Evolutionary conservation across 2,113 vertebrate genomes (phyloP).

Genomic region (Mungos mungo): DNA sequence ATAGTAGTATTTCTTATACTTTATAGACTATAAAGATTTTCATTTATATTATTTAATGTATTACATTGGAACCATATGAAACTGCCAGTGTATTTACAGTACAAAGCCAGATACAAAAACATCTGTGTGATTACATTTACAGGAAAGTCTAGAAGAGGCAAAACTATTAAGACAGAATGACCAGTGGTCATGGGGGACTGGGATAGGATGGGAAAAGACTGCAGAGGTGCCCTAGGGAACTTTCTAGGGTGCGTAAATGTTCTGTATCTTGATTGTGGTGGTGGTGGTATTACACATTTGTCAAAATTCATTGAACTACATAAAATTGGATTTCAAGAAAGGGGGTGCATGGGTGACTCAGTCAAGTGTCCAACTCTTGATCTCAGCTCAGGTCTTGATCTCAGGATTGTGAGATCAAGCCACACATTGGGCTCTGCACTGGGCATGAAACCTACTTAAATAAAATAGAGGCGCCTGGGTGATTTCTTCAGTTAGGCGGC

Average conservation of each 20-base stretch:
- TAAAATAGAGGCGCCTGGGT: too few species aligned
- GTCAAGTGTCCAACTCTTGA: too few species aligned
- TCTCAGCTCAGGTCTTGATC: too few species aligned
- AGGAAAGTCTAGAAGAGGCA: constrained; percentile 10
- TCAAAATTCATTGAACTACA: not conserved
- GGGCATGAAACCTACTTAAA: too few species aligned
- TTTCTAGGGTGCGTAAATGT: not conserved
- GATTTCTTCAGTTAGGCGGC: too few species aligned
- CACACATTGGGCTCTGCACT: too few species aligned
- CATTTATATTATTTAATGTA: not conserved
- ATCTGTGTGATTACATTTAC: not conserved
- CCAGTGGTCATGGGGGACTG: not conserved
- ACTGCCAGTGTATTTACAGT: not conserved
- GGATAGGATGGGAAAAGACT: not conserved
- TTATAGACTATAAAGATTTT: not conserved
- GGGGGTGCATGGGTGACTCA: too few species aligned
- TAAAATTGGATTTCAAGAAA: not conserved
- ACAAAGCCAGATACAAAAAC: not conserved
- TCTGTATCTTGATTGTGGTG: not conserved
- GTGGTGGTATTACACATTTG: not conserved
- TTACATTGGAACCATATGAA: not conserved
- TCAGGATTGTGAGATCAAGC: too few species aligned
- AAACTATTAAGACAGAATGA: not conserved
- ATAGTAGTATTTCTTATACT: not conserved
- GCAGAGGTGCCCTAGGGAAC: not conserved